A percentile compares a stretch with the other conserved stretches of the same genome.
These are phyloP conservation scores for Rhopalosiphum nymphaeae DNA, from an alignment of 2,888 invertebrate genomes.

Conservation along the genomic window DNA sequence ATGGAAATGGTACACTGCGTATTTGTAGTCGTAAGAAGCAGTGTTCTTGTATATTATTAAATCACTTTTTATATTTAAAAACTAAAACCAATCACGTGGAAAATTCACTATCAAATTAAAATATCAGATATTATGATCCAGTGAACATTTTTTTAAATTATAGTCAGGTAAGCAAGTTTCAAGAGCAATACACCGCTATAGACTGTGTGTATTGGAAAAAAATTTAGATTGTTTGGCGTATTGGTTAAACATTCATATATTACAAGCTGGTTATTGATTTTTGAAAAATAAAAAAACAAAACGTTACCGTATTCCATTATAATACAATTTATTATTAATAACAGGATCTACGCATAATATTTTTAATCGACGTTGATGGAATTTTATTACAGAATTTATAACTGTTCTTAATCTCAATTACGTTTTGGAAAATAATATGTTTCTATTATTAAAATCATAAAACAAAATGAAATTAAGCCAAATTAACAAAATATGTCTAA, in stretches of 20 bases:
- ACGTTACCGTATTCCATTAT: background rate
- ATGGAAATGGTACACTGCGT: background rate
- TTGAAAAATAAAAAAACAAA: background rate
- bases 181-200: background rate
- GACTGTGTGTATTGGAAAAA: background rate
- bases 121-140: background rate
- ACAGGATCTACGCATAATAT: background rate
- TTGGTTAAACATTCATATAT: background rate
- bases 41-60: background rate
- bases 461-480: background rate
- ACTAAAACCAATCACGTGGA: background rate
- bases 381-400: background rate
- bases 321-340: background rate
- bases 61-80: background rate
- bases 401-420: background rate
- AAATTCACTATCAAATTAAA: background rate
- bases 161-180: too few relatives aligned
- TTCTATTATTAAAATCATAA: background rate
- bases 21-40: background rate
- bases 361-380: background rate
- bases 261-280: background rate
- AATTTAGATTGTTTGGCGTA: background rate
- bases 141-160: background rate
- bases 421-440: background rate
- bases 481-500: background rate